Evolutionary conservation across 2,888 invertebrate species (phyloP).

Genomic region (Thereva unica): DNA sequence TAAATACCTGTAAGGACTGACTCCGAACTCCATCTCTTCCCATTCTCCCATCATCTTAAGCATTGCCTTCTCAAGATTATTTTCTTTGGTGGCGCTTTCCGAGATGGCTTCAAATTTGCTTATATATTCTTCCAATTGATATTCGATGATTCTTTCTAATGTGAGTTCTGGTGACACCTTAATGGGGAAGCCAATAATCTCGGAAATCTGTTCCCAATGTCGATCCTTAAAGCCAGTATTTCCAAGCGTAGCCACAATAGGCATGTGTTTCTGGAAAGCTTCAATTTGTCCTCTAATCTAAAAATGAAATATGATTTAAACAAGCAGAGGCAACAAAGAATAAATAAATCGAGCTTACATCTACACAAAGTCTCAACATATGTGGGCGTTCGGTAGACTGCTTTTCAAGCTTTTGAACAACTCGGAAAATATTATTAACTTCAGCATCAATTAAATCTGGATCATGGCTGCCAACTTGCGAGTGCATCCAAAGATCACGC

Average conservation of each 20-base stretch:
- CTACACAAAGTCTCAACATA: conserved; percentile 71
- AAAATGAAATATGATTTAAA: conserved; percentile 16
- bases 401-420: conserved; percentile 87
- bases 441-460: conserved; percentile 82
- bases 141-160: conserved; percentile 84
- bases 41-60: conserved; percentile 91
- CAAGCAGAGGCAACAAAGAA: not conserved
- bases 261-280: conserved; percentile 83
- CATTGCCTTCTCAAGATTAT: conserved; percentile 85
- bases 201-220: conserved; percentile 94
- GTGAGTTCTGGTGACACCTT: conserved; percentile 81
- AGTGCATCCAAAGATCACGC: conserved; percentile 82
- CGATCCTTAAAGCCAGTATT: conserved; percentile 91
- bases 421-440: conserved; percentile 60
- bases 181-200: conserved; percentile 92
- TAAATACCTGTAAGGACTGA: conserved; percentile 67
- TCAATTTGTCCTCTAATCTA: conserved; percentile 69
- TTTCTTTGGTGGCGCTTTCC: conserved; percentile 95
- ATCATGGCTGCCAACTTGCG: conserved; percentile 79
- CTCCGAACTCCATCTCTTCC: conserved; percentile 76
- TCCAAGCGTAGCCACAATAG: conserved; percentile 89
- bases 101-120: conserved; percentile 89
- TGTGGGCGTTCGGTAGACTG: conserved; percentile 76
- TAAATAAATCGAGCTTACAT: conserved; percentile 52
- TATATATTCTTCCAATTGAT: conserved; percentile 85